These are phyloP conservation scores for Marmota flaviventris DNA, from an alignment of 2,113 vertebrate species.

Conservation along the genomic window DNA sequence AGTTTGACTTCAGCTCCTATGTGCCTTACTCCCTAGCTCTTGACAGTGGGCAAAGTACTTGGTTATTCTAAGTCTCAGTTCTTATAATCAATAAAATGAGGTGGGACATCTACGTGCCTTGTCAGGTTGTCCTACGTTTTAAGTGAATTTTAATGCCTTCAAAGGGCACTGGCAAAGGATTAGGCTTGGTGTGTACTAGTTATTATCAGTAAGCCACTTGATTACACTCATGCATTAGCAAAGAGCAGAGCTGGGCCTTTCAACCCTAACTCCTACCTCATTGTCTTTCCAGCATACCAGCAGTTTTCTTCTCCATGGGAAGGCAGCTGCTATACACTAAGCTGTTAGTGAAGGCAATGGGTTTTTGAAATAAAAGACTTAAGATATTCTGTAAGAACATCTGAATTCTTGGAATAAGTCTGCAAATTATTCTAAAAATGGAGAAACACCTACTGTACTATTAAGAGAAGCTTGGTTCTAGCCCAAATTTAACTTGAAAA, in stretches of 20 bases:
- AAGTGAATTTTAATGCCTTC: background rate
- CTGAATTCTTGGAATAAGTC: slow-evolving; percentile 68
- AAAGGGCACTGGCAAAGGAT: background rate
- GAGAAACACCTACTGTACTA: slow-evolving; percentile 70
- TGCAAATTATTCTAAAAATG: slow-evolving; percentile 68
- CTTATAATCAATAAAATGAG: background rate
- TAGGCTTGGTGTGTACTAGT: background rate
- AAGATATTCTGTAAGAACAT: slow-evolving; percentile 45
- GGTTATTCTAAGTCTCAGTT: slow-evolving; percentile 16
- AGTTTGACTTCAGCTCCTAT: background rate
- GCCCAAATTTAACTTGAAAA: slow-evolving; percentile 58
- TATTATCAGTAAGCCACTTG: background rate
- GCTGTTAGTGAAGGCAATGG: background rate
- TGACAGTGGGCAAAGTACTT: background rate
- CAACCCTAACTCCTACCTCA: background rate
- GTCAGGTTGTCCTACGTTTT: background rate
- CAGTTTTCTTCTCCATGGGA: background rate
- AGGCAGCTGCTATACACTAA: background rate
- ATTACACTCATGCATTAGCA: background rate
- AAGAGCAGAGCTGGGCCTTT: background rate
- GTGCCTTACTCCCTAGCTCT: background rate
- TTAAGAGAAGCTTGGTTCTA: slow-evolving; percentile 67
- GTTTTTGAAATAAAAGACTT: slow-evolving; percentile 52
- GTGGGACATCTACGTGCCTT: background rate
- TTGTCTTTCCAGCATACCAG: background rate